Base-by-base conservation (phyloP, 2,888 invertebrate species). In the Cenopis cana region DNA sequence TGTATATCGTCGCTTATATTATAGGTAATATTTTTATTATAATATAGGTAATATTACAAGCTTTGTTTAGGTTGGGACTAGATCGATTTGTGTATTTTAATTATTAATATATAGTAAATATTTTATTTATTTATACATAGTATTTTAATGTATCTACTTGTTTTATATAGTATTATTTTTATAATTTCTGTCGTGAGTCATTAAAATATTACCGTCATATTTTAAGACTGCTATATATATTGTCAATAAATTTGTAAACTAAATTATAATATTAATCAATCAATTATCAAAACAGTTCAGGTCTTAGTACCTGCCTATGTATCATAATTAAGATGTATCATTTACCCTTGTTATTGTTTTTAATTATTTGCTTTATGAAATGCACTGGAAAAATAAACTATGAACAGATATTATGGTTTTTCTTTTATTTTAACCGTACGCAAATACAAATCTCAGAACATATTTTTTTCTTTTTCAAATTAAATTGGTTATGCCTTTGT, bases 261-360 rank as follows among this genome's bases (percentile, higher is more conserved):
- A 33, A 17, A 24, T 24, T 50, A 17, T 64, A 38, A 5, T 54
- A 38, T n/a, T 10, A 36, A 62, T 36, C 24, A 38, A 14, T 29
- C 17, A 56, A 29, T 36, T 36, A n/a, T 33, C 12, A 5, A 10
- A 11, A 54, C 36, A 36, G 38, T 50, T 64, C 38, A 52, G 4
- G 24, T 24, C 38, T 38, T 54, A n/a, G 64, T 64, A 64, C 54
- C 36, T 64, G 61, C 24, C n/a, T 66, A 46, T 56, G 10, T 38
- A 65, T 65, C 38, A 18, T 33, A 20, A 20, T 29, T 8, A 6
- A 36, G 6, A 33, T 29, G 41, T 54, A 55, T 67, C 59, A 59
- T 64, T 54, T 68, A 46, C 60, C 46, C 66, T 33, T 66, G 70
- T 69, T 69, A 69, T 52, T 64, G 36, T 59, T 65, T 59, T 65